Evolutionary conservation across 2,113 vertebrate species (phyloP).

Genomic region (Chloropsis hardwickii): DNA sequence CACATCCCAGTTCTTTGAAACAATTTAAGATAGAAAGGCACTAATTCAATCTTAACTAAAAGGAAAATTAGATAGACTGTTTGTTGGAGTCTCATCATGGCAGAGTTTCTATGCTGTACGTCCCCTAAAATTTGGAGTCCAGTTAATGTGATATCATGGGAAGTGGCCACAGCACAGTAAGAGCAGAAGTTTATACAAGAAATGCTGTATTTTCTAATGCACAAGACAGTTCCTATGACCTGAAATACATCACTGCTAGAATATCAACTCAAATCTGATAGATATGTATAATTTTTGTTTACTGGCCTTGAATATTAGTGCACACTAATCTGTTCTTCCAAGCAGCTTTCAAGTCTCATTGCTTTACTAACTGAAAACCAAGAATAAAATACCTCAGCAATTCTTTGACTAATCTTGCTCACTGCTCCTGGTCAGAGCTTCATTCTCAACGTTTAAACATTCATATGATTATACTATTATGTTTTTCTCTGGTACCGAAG

Average conservation of each 20-base stretch:
- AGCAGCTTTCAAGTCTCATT: not conserved
- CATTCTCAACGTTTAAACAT: not conserved
- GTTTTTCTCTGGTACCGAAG: not conserved
- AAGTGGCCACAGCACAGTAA: not conserved
- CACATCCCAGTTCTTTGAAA: not conserved
- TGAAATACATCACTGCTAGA: not conserved
- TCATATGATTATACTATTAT: not conserved
- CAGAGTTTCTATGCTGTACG: not conserved
- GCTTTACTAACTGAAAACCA: not conserved
- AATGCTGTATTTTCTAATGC: not conserved
- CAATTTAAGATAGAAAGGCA: not conserved
- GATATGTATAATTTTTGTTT: not conserved
- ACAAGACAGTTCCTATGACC: not conserved
- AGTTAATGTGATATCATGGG: not conserved
- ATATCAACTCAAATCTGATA: not conserved
- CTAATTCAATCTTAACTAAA: not conserved
- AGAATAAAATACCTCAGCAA: not conserved
- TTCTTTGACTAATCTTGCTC: not conserved
- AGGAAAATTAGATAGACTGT: not conserved
- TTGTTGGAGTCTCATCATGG: not conserved
- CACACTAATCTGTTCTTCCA: not conserved
- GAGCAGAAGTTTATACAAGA: not conserved
- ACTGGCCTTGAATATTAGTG: not conserved
- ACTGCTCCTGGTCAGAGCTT: not conserved
- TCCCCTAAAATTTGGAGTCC: not conserved